These are phyloP conservation scores for Torymus aiolomorphi DNA, from an alignment of 2,888 invertebrate genomes.

Conservation along the genomic window DNA sequence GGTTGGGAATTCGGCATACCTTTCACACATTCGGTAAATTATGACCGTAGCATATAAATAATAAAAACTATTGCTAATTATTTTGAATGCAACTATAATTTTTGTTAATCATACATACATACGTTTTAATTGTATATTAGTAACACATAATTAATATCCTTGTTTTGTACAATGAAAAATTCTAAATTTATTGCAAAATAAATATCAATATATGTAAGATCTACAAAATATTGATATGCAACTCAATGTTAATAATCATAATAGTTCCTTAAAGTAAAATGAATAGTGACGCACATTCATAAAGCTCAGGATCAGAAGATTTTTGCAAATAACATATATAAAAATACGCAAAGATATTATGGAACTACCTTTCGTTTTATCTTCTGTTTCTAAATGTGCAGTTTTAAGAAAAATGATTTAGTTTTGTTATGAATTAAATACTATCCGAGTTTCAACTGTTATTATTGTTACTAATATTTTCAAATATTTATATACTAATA, in stretches of 20 bases:
- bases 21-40: too few species aligned
- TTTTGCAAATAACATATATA: conserved; percentile 24
- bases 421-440: neutral
- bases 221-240: neutral
- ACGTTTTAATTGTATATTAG: too few species aligned
- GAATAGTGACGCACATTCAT: conserved; percentile 35
- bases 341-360: conserved; percentile 3
- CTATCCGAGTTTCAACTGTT: neutral
- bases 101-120: too few species aligned
- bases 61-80: too few species aligned
- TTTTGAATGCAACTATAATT: too few species aligned
- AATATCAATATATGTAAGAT: neutral
- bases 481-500: neutral
- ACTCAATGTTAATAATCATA: conserved; percentile 4
- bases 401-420: too few species aligned
- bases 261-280: conserved; percentile 38
- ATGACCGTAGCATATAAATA: too few species aligned
- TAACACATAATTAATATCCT: neutral
- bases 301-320: conserved; percentile 46
- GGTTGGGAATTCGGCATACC: too few species aligned
- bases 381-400: too few species aligned
- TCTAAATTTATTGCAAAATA: too few species aligned
- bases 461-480: neutral
- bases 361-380: too few species aligned
- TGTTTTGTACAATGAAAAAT: too few species aligned